phyloP scores from a whole-genome alignment of 2,113 vertebrate species.

The Delphinapterus leucas region DNA sequence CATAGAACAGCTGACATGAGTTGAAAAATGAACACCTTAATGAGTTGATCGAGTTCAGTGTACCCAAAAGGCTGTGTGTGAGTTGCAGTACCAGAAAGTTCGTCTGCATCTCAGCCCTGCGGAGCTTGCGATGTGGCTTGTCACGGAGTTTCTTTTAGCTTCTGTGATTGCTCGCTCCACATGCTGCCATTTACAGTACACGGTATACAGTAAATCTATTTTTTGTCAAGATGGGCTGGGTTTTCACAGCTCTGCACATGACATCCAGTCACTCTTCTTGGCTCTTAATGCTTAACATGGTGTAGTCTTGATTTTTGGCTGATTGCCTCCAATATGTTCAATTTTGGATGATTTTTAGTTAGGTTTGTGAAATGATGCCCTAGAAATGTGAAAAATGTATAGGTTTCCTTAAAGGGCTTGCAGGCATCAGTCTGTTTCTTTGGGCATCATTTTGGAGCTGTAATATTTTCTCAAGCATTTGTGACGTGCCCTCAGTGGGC shows the following conservation, averaged over 20 bases:
- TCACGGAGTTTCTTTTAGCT: conserved; percentile 61
- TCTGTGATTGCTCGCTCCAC: conserved; percentile 65
- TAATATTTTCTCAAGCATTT: neutral
- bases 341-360: conserved; percentile 71
- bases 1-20: conserved; percentile 53
- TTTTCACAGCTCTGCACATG: conserved; percentile 73
- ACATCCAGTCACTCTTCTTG: conserved; percentile 74
- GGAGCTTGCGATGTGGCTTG: conserved; percentile 44
- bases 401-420: conserved; percentile 65
- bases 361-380: conserved; percentile 70
- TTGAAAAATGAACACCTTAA: conserved; percentile 68
- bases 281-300: conserved; percentile 75
- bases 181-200: conserved; percentile 72
- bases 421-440: neutral
- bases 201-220: conserved; percentile 71
- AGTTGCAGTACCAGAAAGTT: neutral
- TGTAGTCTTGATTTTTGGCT: conserved; percentile 77
- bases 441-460: conserved; percentile 8
- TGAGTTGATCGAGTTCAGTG: conserved; percentile 57
- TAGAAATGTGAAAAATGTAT: conserved; percentile 65
- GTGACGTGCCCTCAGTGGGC: neutral
- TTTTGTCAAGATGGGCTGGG: conserved; percentile 74
- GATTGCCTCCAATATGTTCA: conserved; percentile 74
- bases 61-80: neutral
- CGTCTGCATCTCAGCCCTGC: neutral